These are phyloP conservation scores for Lithophane semibrunnea DNA, from an alignment of 2,888 invertebrate genomes.

Conservation along the genomic window DNA sequence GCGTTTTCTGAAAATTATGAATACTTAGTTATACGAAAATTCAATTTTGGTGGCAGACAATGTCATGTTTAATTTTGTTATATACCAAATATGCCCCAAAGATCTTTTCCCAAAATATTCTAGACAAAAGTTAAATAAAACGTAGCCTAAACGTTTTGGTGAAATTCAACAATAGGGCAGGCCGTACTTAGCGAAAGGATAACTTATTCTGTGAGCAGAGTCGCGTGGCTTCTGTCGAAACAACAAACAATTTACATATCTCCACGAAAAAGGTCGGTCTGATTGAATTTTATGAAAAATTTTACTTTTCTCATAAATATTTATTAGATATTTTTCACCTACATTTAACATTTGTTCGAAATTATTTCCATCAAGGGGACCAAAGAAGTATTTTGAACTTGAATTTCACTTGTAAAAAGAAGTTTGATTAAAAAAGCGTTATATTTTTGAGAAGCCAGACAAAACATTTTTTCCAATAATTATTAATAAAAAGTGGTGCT, in stretches of 20 bases:
- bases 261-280: conserved; percentile 61
- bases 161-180: conserved; percentile 42
- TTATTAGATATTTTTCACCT: conserved; percentile 58
- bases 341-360: conserved; percentile 44
- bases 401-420: background rate
- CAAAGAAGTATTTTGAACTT: conserved; percentile 12
- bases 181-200: conserved; percentile 53
- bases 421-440: background rate
- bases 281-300: conserved; percentile 66
- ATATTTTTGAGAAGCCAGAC: background rate
- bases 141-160: conserved; percentile 33
- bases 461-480: background rate
- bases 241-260: conserved; percentile 73
- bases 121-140: conserved; percentile 41
- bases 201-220: conserved; percentile 62
- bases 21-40: background rate
- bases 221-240: conserved; percentile 59
- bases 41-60: conserved; percentile 4
- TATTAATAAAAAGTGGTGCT: background rate
- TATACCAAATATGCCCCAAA: conserved; percentile 19
- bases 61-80: conserved; percentile 7
- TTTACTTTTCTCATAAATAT: conserved; percentile 63
- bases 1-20: background rate
- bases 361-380: conserved; percentile 15
- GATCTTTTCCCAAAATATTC: conserved; percentile 15